Evolutionary conservation across 2,888 invertebrate genomes (phyloP).

Genomic region (Microctonus hyperodae): DNA sequence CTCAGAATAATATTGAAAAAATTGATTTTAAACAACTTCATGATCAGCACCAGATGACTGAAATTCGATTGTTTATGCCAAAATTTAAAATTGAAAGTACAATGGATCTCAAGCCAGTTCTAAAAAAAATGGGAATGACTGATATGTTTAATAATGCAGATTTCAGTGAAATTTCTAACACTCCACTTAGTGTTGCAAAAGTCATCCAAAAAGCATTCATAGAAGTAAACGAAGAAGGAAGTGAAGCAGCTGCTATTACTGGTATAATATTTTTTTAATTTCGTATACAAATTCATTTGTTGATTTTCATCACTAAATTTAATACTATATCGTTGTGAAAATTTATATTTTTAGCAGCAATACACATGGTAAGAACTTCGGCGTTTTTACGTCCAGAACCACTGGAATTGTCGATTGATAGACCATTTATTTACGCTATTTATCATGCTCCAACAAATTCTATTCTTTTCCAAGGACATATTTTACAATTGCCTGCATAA

Average conservation of each 20-base stretch:
- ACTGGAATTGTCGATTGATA: conserved; percentile 14
- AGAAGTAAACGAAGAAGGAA: conserved; percentile 50
- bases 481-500: background rate
- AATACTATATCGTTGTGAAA: background rate
- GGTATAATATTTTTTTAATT: background rate
- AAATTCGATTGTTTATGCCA: conserved; percentile 59
- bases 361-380: background rate
- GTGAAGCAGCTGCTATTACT: conserved; percentile 14
- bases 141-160: conserved; percentile 55
- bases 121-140: conserved; percentile 50
- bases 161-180: conserved; percentile 55
- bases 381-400: conserved; percentile 1
- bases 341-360: conserved; percentile 16
- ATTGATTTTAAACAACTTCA: conserved; percentile 36
- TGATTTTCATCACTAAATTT: background rate
- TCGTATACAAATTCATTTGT: too few relatives aligned
- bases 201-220: conserved; percentile 65
- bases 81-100: conserved; percentile 62
- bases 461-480: conserved; percentile 17
- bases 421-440: conserved; percentile 28
- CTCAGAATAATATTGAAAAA: conserved; percentile 55
- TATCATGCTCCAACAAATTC: conserved; percentile 20
- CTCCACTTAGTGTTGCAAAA: conserved; percentile 37
- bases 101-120: conserved; percentile 49
- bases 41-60: conserved; percentile 16